Percentiles rank a stretch among this genome's conserved stretches.
Evolutionary conservation across 2,113 vertebrate species (phyloP).

Genomic region (Ceyx cyanopectus): DNA sequence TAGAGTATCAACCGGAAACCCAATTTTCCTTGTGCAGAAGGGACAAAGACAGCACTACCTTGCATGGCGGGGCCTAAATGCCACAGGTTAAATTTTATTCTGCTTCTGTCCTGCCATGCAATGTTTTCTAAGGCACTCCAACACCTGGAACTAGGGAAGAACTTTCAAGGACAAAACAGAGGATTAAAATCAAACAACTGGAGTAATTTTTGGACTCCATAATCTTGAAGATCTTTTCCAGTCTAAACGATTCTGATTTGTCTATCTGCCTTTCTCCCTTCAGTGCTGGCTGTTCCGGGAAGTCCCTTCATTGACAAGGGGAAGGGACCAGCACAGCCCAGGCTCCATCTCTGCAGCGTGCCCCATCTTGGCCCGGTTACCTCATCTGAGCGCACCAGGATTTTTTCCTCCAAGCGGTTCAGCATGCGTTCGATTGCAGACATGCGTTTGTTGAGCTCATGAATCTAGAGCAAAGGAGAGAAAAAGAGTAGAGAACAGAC

Average conservation of each 20-base stretch:
- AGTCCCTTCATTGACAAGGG: not conserved
- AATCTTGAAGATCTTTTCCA: not conserved
- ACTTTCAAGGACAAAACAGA: not conserved
- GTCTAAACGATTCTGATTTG: not conserved
- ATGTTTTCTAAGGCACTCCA: not conserved
- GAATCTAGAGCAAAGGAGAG: slow-evolving; percentile 75
- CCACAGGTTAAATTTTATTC: not conserved
- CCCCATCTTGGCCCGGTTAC: slow-evolving; percentile 50
- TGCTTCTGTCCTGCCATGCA: not conserved
- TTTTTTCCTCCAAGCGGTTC: slow-evolving; percentile 84
- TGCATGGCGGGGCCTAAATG: accelerated
- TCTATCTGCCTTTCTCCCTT: not conserved
- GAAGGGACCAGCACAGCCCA: not conserved
- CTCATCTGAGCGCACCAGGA: slow-evolving; percentile 72
- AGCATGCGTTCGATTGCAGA: slow-evolving; percentile 82
- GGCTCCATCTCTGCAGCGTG: not conserved
- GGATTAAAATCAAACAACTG: not conserved
- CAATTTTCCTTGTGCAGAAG: not conserved
- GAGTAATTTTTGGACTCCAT: not conserved
- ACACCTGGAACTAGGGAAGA: not conserved
- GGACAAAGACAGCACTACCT: not conserved
- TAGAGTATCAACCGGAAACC: not conserved
- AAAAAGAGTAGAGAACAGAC: not conserved
- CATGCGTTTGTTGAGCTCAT: slow-evolving; percentile 83
- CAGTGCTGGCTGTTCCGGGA: not conserved